Evolutionary conservation across 2,888 invertebrate species (phyloP).

Genomic region (Melanargia galathea): DNA sequence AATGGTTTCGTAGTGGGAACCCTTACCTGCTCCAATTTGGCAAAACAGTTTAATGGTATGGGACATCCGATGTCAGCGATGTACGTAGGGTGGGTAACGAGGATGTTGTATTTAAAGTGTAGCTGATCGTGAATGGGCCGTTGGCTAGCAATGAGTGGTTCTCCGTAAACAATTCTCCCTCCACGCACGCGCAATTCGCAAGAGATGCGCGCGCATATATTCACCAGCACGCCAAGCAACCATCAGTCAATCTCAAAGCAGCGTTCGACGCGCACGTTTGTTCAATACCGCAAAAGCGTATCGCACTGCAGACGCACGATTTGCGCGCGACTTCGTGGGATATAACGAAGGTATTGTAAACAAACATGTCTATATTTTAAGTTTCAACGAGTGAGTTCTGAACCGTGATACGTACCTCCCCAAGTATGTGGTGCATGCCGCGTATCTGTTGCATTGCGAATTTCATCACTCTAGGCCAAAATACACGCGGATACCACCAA

Average conservation of each 20-base stretch:
- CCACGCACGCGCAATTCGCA: constrained; percentile 62
- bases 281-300: constrained; percentile 38
- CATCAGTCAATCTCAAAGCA: constrained; percentile 69
- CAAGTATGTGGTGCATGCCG: constrained; percentile 31
- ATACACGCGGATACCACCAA: constrained; percentile 39
- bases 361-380: constrained; percentile 31
- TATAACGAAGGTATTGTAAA: constrained; percentile 46
- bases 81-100: constrained; percentile 36
- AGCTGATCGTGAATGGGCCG: constrained; percentile 37
- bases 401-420: constrained; percentile 31
- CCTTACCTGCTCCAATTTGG: constrained; percentile 42
- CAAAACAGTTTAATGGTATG: constrained; percentile 43
- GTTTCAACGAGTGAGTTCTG: constrained; percentile 18
- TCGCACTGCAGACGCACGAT: constrained; percentile 41
- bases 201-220: constrained; percentile 79
- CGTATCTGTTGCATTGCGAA: constrained; percentile 47
- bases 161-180: constrained; percentile 54
- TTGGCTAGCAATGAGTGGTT: constrained; percentile 33
- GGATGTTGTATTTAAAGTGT: constrained; percentile 24
- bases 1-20: constrained; percentile 32
- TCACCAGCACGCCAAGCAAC: constrained; percentile 58
- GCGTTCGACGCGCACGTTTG: constrained; percentile 51
- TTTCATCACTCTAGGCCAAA: constrained; percentile 45
- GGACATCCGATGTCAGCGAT: constrained; percentile 44
- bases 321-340: constrained; percentile 45